Base-by-base conservation (phyloP, 1,140 invertebrate genomes). In the Orius insidiosus region DNA sequence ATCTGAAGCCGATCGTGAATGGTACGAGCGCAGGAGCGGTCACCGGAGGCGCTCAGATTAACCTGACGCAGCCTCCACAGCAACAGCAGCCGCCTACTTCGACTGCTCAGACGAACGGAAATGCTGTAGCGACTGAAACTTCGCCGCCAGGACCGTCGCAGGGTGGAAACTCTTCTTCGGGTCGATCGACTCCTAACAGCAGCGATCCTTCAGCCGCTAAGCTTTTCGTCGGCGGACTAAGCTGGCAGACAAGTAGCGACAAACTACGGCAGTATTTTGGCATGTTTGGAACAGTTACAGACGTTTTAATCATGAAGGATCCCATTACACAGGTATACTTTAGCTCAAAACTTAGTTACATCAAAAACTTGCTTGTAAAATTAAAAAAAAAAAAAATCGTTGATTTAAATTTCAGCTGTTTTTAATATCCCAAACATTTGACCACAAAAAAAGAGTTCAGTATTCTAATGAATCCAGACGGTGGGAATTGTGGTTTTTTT, bases 251-350 rank as follows among this genome's bases (percentile, higher is more conserved):
- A 11, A 85, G 82, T 54, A 81, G 81, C 31, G 85, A 92, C 60
- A 89, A 88, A 60, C 70, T 92, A 5, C 70, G 81, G 54, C 83
- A 88, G 53, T 89, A 92, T 60, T 92, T 92, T 57, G 78, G 80
- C 44, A 86, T 87, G 76, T 92, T 88, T 56, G 86, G 86, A 43
- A 78, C 79, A 3, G 85, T 90, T 48, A 84, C 84, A n/a, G 85
- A 90, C 60, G 85, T 89, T 37, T 75, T 89, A 40, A 88, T 90
- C 56, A 89, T 89, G 85, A 90, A 89, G 70, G 85, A 90, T 68
- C 85, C 85, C 2, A 78, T 89, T 10, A 89, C 85, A 50, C 85
- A 89, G 82, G 86, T 89, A 68, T 65, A n/a, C n/a, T n/a, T n/a
- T n/a, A n/a, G n/a, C n/a, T n/a, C n/a, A n/a, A n/a, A 63, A 64